Conservation (phyloP, 2,888 invertebrate species). For the Drosophila falleni region DNA sequence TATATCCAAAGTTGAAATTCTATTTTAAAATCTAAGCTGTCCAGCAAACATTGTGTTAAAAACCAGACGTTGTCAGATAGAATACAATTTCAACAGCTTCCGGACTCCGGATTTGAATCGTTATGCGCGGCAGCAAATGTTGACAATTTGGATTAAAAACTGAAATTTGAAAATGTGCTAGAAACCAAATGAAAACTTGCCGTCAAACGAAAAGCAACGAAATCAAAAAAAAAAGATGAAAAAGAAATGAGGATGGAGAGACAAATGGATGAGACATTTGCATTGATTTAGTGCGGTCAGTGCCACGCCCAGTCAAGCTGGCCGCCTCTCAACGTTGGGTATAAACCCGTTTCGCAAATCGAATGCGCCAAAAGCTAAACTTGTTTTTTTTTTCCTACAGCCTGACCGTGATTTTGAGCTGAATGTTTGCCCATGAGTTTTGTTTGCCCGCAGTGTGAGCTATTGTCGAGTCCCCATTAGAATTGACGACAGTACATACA, state of each 20-base stretch:
- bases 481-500: conserved; percentile 24
- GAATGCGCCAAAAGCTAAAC: conserved; percentile 57
- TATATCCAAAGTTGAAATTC: background rate
- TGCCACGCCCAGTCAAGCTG: conserved; percentile 61
- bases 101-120: conserved; percentile 10
- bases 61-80: conserved; percentile 18
- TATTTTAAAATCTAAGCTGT: conserved; percentile 3
- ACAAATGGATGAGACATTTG: conserved; percentile 51
- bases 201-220: background rate
- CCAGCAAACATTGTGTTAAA: conserved; percentile 1
- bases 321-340: conserved; percentile 27
- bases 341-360: conserved; percentile 68
- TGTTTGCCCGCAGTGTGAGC: conserved; percentile 41
- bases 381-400: conserved; percentile 55
- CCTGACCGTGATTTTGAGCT: conserved; percentile 72
- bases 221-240: background rate
- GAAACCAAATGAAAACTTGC: conserved; percentile 8
- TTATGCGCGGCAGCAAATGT: conserved; percentile 10
- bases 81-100: conserved; percentile 9
- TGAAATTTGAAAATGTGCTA: conserved; percentile 12
- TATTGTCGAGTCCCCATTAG: conserved; percentile 59
- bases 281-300: conserved; percentile 63
- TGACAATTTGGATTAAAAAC: conserved; percentile 37
- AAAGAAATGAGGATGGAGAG: conserved; percentile 28
- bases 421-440: conserved; percentile 58